Base-by-base conservation (phyloP, 1,140 invertebrate species). In the Phthorimaea operculella region DNA sequence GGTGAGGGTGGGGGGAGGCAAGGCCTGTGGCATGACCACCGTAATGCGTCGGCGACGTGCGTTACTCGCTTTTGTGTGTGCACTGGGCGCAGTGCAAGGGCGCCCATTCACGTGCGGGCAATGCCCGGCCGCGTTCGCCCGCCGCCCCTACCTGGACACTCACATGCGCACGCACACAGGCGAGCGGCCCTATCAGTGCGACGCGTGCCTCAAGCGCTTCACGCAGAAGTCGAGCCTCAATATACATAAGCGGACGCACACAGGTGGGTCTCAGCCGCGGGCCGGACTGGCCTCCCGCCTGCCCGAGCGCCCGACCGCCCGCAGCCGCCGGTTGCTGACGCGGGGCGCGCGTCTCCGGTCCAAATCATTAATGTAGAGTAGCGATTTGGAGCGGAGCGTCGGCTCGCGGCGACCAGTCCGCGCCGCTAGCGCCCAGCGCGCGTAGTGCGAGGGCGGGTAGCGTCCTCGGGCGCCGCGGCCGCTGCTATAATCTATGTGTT, bases 241-340 rank as follows among this genome's bases (percentile, higher is more conserved):
- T 86, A 92, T 92, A 68, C 92, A 93, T 86, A 92, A 92, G 76
- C 86, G 91, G 60, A 92, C 91, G 62, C 92, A 93, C 78, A 91
- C 90, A 64, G 90, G 83, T 86, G 80, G 79, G 83, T 85, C 68
- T 68, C 64, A 68, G 65, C 64, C 75, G 68, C 68, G 68, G 73
- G 75, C 74, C 81, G 79, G 78, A 79, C 81, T 74, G 75, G 76
- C 74, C 66, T 67, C 55, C 76, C 77, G 74, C 77, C 76, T 76
- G 76, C 74, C 67, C 72, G 64, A 59, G 55, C 59, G 66, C 68
- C 60, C 68, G 55, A 14, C 1, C 15, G 68, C 66, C 70, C 74
- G 62, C 21, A 28, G 21, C 21, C 21, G 21, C 21, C 21, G 21
- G 21, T 28, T 28, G 21, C 68, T 70, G 66, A 59, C 64, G 62